Percentiles rank a stretch among this genome's conserved stretches.
Evolutionary conservation across 2,113 vertebrate species (phyloP).

Genomic region (Stegostoma tigrinum): DNA sequence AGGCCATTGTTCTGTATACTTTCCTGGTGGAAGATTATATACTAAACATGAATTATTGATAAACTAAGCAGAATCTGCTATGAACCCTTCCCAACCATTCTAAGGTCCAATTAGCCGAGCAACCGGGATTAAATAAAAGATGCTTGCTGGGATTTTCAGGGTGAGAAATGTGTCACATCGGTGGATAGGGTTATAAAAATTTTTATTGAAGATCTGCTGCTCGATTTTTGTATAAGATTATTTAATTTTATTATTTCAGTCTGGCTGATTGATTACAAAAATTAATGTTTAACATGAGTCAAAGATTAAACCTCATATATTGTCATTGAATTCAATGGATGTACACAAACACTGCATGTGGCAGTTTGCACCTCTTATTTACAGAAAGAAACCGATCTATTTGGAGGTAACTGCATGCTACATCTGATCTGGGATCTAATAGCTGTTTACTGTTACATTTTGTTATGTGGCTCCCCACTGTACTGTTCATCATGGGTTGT

Average conservation of each 20-base stretch:
- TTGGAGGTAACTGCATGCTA: background rate
- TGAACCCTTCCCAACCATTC: background rate
- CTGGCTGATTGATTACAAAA: background rate
- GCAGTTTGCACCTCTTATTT: background rate
- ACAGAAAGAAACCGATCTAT: background rate
- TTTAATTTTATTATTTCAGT: background rate
- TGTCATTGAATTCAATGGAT: constrained; percentile 13
- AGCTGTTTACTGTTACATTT: background rate
- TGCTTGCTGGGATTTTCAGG: background rate
- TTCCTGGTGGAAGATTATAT: background rate
- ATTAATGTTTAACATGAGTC: background rate
- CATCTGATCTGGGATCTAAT: background rate
- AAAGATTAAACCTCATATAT: background rate
- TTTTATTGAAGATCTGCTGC: background rate
- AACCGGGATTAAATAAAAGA: constrained; percentile 13
- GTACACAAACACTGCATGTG: background rate
- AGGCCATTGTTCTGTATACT: background rate
- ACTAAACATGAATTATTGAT: constrained; percentile 4
- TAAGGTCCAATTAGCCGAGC: background rate
- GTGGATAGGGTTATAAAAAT: background rate
- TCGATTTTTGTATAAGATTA: background rate
- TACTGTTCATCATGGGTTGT: background rate
- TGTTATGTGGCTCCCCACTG: background rate
- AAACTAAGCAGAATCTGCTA: background rate
- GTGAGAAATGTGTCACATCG: background rate